phyloP scores from a whole-genome alignment of 1,140 invertebrate species.

The Archivesica marissinica region DNA sequence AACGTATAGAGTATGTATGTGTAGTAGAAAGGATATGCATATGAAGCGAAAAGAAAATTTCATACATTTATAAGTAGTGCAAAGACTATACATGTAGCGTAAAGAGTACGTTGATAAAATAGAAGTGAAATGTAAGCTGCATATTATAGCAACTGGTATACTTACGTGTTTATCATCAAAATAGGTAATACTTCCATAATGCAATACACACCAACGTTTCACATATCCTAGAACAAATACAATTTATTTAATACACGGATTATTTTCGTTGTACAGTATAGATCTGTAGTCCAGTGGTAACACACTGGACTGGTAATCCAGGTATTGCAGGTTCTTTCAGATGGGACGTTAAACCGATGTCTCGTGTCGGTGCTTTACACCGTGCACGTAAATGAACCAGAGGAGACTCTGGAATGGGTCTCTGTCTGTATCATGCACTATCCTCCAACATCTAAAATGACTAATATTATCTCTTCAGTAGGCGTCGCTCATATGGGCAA shows the following conservation, averaged over 20 bases:
- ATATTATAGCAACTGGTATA: neutral
- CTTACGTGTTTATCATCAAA: constrained; percentile 23
- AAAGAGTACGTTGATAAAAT: neutral
- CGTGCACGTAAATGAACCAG: too few species aligned
- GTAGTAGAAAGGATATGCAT: neutral
- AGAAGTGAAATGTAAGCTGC: neutral
- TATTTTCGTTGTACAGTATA: neutral
- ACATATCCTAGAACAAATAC: neutral
- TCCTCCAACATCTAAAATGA: too few species aligned
- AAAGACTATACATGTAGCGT: neutral
- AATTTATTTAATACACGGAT: neutral
- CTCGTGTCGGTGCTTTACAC: too few species aligned
- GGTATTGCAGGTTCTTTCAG: too few species aligned
- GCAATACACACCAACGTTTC: constrained; percentile 44
- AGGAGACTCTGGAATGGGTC: too few species aligned
- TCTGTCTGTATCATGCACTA: too few species aligned
- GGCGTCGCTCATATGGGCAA: too few species aligned
- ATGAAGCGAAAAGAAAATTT: neutral
- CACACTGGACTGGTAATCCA: too few species aligned
- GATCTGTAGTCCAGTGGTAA: too few species aligned
- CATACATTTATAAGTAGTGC: neutral
- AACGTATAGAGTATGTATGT: neutral
- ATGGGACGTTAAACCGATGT: too few species aligned
- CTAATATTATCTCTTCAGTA: too few species aligned
- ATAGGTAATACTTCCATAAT: constrained; percentile 30